These are phyloP conservation scores for Dynastes hyllus DNA, from an alignment of 2,888 invertebrate species.

Conservation along the genomic window DNA sequence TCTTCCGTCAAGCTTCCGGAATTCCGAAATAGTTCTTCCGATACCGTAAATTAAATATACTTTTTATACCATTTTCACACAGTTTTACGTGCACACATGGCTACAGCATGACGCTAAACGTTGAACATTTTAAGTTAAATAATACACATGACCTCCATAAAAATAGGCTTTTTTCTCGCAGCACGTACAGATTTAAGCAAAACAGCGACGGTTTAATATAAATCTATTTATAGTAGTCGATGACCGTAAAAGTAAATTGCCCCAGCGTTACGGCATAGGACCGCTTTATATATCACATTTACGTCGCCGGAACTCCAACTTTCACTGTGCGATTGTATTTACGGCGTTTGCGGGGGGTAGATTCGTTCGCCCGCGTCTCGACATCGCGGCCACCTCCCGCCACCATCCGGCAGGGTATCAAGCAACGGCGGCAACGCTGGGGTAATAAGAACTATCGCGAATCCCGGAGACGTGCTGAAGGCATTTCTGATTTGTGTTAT, in stretches of 20 bases:
- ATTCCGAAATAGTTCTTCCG: no score
- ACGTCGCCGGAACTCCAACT: constrained; percentile 44
- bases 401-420: constrained; percentile 9
- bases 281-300: constrained; percentile 44
- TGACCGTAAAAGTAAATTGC: constrained; percentile 47
- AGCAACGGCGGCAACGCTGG: neutral
- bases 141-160: neutral
- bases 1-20: no score
- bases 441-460: constrained; percentile 52
- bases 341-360: constrained; percentile 46
- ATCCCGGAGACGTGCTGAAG: constrained; percentile 60
- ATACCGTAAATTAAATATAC: no score
- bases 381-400: constrained; percentile 16
- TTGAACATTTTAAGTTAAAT: neutral
- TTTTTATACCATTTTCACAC: no score
- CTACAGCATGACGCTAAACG: neutral
- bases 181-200: constrained; percentile 14
- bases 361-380: constrained; percentile 27
- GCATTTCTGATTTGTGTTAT: constrained; percentile 63
- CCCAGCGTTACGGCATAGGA: constrained; percentile 35
- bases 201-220: constrained; percentile 38
- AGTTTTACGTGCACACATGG: no score
- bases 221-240: constrained; percentile 44
- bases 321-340: constrained; percentile 47
- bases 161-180: neutral